Base-by-base conservation (phyloP, 92 coral and sea anemone genomes). In the Porites divaricata region DNA sequence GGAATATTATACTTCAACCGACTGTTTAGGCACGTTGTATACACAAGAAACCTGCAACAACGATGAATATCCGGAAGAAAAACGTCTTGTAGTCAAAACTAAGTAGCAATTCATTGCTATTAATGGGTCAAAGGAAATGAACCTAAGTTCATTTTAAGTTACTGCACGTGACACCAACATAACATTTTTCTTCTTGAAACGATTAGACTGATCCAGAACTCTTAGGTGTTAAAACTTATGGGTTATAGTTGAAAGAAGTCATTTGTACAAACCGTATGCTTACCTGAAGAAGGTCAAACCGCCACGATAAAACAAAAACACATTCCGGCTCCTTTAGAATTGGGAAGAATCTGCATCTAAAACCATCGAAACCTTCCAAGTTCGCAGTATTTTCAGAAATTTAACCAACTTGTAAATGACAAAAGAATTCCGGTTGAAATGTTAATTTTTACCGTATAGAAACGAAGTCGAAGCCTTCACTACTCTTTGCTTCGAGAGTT, bases 241-340 rank as follows among this genome's bases (percentile, higher is more conserved):
- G 54, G 57, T 68, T 69, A 57, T n/a, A 35, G 45, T 19, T 12
- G 62, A 52, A 22, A 20, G n/a, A 69, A 80, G 52, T 50, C 22
- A 79, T 79, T 66, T 65, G 45, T 35, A 73, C 12, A 25, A 69
- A 80, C 85, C 85, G 76, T 80, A 56, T 53, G 15, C 77, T 73
- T 49, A 68, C 35, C 76, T 53, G 45, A 67, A 24, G 21, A 80
- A 16, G 76, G 65, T 80, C 85, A 53, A 73, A 24, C 56, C 76
- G 17, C 23, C 53, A 25, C 28, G 25, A 71, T 17, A 71, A 24
- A 53, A 26, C 19, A 67, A 35, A 51, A 63, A 45, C 16, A 50
- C 14, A 20, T 20, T 41, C 53, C 25, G 53, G 62, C 57, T 41
- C 53, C 45, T 21, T 56, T 6, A 23, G 15, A 35, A 35, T 35